These are phyloP conservation scores for Caradrina clavipalpis DNA, from an alignment of 2,888 invertebrate species.

Conservation along the genomic window DNA sequence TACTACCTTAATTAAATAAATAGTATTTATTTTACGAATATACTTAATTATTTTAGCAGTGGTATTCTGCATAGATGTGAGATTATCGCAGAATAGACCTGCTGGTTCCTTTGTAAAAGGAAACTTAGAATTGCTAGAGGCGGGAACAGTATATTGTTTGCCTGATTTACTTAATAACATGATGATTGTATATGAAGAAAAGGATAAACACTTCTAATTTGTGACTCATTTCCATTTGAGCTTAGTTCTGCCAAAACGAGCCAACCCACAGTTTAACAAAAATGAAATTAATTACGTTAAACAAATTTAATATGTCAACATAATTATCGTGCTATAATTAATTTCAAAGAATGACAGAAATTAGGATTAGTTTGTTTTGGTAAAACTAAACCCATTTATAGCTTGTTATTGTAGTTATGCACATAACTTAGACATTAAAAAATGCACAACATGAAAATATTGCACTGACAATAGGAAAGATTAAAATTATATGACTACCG, in stretches of 20 bases:
- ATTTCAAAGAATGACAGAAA: background rate
- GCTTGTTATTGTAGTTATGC: background rate
- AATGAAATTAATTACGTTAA: too few relatives aligned
- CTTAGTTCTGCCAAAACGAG: background rate
- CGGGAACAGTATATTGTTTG: constrained; percentile 9
- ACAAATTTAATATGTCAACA: too few relatives aligned
- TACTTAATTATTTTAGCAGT: constrained; percentile 6
- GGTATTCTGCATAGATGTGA: background rate
- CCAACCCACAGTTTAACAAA: background rate
- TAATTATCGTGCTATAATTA: too few relatives aligned
- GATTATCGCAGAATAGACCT: too few relatives aligned
- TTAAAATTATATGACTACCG: background rate
- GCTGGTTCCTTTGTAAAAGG: background rate
- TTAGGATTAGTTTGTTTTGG: background rate
- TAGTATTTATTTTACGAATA: constrained; percentile 29
- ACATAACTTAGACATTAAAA: background rate
- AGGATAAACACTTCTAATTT: background rate
- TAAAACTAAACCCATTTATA: background rate
- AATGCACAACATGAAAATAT: background rate
- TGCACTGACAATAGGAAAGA: background rate
- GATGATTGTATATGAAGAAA: background rate
- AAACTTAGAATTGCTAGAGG: constrained; percentile 48
- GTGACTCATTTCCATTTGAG: background rate
- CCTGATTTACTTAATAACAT: constrained; percentile 7
- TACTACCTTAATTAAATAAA: constrained; percentile 1